Conservation (phyloP, 2,113 vertebrate species). For the Perca fluviatilis region DNA sequence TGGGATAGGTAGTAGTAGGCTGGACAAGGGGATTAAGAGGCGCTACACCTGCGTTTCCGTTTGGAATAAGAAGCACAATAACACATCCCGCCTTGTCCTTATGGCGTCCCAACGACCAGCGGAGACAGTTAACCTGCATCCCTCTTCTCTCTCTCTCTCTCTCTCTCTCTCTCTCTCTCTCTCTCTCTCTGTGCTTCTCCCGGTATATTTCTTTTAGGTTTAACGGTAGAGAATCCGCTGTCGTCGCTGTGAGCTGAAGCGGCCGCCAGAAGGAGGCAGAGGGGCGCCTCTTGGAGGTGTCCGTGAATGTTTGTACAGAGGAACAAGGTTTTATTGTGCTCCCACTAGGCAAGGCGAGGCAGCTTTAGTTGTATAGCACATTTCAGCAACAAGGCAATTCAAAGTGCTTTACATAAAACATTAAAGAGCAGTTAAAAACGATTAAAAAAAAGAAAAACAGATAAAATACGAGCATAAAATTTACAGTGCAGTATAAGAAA, state of each 20-base stretch:
- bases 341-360: no score
- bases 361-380: no score
- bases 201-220: not conserved
- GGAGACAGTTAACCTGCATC: conserved; percentile 53
- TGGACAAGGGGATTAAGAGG: not conserved
- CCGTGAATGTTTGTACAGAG: not conserved
- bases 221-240: not conserved
- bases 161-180: conserved; percentile 37
- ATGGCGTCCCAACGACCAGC: conserved; percentile 47
- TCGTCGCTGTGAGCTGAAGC: not conserved
- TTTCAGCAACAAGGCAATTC: no score
- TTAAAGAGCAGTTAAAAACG: no score
- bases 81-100: conserved; percentile 22
- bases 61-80: conserved; percentile 12
- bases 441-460: no score
- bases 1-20: conserved; percentile 11
- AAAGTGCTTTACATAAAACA: no score
- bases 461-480: no score
- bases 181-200: conserved; percentile 8
- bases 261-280: conserved; percentile 65
- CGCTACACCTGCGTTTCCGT: conserved; percentile 61
- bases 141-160: conserved; percentile 33
- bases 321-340: not conserved
- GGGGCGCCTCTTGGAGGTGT: not conserved
- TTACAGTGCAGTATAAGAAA: no score